phyloP scores from a whole-genome alignment of 1,140 invertebrate species.

The Oryzaephilus surinamensis region DNA sequence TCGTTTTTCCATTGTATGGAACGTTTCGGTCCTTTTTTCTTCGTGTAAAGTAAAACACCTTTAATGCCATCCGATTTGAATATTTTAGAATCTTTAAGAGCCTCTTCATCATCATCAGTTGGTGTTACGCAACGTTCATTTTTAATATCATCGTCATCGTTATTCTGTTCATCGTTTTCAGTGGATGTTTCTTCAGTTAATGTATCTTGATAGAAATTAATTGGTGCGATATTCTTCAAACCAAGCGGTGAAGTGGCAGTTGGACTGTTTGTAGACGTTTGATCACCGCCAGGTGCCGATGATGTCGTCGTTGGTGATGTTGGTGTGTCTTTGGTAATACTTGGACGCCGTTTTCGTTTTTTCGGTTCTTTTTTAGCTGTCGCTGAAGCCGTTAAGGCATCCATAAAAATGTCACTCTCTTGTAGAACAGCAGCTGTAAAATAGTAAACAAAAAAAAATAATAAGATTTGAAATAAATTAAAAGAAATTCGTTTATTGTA shows the following conservation, averaged over 20 bases:
- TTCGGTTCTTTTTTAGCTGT: slow-evolving; percentile 63
- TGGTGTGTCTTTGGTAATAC: slow-evolving; percentile 49
- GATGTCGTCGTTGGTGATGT: slow-evolving; percentile 32
- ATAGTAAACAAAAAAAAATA: slow-evolving; percentile 23
- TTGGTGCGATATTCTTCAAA: slow-evolving; percentile 44
- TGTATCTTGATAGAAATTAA: slow-evolving; percentile 88
- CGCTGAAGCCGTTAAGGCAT: slow-evolving; percentile 66
- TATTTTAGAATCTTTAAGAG: slow-evolving; percentile 14
- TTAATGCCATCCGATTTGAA: slow-evolving; percentile 23
- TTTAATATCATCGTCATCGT: slow-evolving; percentile 32
- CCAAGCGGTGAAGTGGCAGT: slow-evolving; percentile 33
- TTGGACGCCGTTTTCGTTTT: slow-evolving; percentile 62
- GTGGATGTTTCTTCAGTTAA: slow-evolving; percentile 53
- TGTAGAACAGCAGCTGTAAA: slow-evolving; percentile 63
- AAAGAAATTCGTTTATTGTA: too few relatives aligned
- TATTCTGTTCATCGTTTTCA: slow-evolving; percentile 37
- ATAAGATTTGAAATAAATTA: too few relatives aligned
- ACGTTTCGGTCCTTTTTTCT: slow-evolving; percentile 66
- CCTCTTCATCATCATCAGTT: slow-evolving; percentile 12
- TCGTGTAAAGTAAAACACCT: slow-evolving; percentile 28
- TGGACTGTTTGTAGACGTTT: slow-evolving; percentile 15
- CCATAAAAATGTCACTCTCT: slow-evolving; percentile 88
- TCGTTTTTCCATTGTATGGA: slow-evolving; percentile 75
- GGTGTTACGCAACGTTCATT: slow-evolving; percentile 17
- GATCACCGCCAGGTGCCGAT: too few relatives aligned